Evolutionary conservation across 2,797 vertebrate genomes (phyloP).

Genomic region (Okamejei kenojei): DNA sequence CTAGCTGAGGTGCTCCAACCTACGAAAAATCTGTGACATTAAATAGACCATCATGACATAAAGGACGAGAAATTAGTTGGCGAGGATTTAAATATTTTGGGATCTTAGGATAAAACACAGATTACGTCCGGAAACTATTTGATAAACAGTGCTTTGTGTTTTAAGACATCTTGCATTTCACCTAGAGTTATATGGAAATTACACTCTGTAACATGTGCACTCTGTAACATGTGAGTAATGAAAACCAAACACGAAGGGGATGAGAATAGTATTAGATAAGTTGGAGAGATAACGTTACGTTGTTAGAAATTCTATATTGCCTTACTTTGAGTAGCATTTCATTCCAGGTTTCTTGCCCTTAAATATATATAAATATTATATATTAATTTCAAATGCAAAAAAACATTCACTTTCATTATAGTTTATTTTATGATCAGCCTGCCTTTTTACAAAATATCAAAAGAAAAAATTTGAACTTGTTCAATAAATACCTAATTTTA

Average conservation of each 20-base stretch:
- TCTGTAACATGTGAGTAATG: background rate
- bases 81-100: constrained; percentile 23
- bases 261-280: background rate
- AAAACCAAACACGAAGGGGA: background rate
- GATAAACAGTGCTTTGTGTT: constrained; percentile 12
- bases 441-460: background rate
- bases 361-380: background rate
- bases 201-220: background rate
- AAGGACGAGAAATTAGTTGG: background rate
- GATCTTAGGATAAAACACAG: constrained; percentile 1
- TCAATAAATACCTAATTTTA: background rate
- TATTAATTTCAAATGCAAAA: background rate
- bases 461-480: background rate
- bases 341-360: background rate
- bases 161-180: constrained; percentile 19
- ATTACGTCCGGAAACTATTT: background rate
- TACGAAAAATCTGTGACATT: constrained; percentile 31
- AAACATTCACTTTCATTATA: background rate
- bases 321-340: constrained; percentile 13
- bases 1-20: constrained; percentile 26
- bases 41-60: constrained; percentile 9
- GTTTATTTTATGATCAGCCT: background rate
- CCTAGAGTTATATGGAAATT: background rate
- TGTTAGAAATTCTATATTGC: constrained; percentile 1
- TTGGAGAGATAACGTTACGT: background rate